Conservation (phyloP, 2,888 invertebrate genomes). For the Drosophila niveifrons region DNA sequence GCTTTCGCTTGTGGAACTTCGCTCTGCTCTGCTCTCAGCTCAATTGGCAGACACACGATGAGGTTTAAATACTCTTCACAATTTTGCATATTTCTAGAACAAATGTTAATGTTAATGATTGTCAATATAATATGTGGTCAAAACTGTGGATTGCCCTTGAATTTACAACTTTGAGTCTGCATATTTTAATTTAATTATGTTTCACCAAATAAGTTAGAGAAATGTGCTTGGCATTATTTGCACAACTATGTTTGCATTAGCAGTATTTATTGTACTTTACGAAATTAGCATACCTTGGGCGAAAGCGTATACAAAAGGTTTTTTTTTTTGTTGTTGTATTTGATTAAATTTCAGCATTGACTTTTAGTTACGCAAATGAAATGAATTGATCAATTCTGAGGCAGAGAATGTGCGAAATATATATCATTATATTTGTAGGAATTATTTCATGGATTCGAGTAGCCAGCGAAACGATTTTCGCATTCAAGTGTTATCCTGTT, state of each 20-base stretch:
- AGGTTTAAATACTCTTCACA: background rate
- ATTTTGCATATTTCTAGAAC: background rate
- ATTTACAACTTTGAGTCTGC: no score
- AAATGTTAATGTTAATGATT: no score
- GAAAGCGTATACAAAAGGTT: background rate
- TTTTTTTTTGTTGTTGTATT: background rate
- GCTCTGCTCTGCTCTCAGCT: background rate
- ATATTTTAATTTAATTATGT: no score
- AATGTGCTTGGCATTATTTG: no score
- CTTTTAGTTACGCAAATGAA: constrained; percentile 2
- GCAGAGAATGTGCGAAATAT: background rate
- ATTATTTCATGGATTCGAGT: background rate
- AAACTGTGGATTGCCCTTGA: no score
- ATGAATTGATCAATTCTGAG: constrained; percentile 3
- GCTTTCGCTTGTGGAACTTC: constrained; percentile 39
- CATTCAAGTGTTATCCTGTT: background rate
- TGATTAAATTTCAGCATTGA: constrained; percentile 10
- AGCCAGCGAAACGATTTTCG: background rate
- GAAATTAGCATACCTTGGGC: background rate
- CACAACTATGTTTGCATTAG: background rate
- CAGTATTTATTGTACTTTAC: background rate
- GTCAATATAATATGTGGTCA: no score
- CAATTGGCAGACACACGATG: constrained; percentile 9
- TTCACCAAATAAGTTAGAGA: no score
- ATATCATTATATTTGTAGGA: background rate